These are phyloP conservation scores for Lutjanus erythropterus DNA, from an alignment of 2,113 vertebrate genomes.

Conservation along the genomic window DNA sequence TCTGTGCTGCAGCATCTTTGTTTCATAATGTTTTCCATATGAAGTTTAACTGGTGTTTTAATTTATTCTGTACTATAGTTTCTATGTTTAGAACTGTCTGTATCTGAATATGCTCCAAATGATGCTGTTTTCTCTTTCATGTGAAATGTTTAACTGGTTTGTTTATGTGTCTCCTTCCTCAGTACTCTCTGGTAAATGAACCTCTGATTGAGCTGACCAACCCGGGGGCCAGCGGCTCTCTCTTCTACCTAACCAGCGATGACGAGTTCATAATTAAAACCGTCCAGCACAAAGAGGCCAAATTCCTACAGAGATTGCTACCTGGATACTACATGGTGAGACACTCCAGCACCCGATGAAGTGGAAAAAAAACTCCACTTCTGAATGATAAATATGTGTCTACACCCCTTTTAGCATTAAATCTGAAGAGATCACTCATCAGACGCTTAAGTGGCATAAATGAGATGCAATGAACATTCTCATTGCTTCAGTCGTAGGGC, in stretches of 20 bases:
- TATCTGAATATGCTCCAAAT: background rate
- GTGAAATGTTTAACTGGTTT: conserved; percentile 24
- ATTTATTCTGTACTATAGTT: background rate
- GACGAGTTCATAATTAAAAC: conserved; percentile 99
- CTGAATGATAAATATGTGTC: background rate
- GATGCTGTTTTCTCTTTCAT: background rate
- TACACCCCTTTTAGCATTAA: background rate
- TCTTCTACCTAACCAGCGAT: conserved; percentile 97
- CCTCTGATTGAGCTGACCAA: conserved; percentile 96
- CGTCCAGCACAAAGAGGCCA: conserved; percentile 98
- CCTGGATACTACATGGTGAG: conserved; percentile 98
- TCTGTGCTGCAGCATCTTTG: background rate
- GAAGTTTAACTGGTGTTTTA: background rate
- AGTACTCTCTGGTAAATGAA: conserved; percentile 97
- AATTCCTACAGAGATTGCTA: conserved; percentile 96
- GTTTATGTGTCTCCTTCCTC: conserved; percentile 43
- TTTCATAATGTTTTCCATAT: conserved; percentile 1
- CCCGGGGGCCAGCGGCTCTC: conserved; percentile 95
- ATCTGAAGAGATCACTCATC: background rate
- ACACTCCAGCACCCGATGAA: background rate
- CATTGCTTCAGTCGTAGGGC: conserved; percentile 11
- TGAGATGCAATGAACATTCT: background rate
- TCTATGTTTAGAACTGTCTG: conserved; percentile 5
- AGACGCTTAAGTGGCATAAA: conserved; percentile 10
- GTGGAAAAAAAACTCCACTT: background rate